Conservation (phyloP, 2,113 vertebrate genomes). For the Eudyptes chrysolophus region DNA sequence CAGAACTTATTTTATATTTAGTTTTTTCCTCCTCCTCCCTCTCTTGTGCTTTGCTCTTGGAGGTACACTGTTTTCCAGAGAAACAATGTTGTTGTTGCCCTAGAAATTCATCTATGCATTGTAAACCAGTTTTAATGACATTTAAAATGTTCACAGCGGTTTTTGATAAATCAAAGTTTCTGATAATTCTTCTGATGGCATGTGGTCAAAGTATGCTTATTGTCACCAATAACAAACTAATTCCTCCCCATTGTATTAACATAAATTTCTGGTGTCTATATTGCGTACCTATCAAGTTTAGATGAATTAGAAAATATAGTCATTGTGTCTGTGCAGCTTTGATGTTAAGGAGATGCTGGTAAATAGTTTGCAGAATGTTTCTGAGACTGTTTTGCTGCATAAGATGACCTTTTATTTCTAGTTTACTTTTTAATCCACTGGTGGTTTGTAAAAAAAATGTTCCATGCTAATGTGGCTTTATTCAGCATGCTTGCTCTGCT, state of each 20-base stretch:
- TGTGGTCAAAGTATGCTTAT: background rate
- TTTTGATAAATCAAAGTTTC: background rate
- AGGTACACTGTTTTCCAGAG: background rate
- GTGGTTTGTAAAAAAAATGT: background rate
- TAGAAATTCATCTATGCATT: background rate
- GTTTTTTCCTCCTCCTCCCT: background rate
- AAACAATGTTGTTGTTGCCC: background rate
- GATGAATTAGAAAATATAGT: background rate
- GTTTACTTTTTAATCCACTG: background rate
- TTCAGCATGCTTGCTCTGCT: background rate
- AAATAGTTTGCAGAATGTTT: background rate
- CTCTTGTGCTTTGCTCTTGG: background rate
- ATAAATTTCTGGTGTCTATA: background rate
- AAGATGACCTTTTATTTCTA: background rate
- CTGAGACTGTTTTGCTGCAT: background rate
- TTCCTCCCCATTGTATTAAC: background rate
- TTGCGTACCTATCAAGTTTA: background rate
- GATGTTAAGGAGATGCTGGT: background rate
- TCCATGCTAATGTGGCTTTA: background rate
- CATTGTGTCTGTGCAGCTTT: background rate
- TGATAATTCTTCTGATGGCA: background rate
- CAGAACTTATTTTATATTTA: background rate
- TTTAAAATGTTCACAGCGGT: background rate
- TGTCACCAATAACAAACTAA: background rate
- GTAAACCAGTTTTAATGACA: background rate